phyloP scores from a whole-genome alignment of 2,113 vertebrate species.

The Prolemur simus region DNA sequence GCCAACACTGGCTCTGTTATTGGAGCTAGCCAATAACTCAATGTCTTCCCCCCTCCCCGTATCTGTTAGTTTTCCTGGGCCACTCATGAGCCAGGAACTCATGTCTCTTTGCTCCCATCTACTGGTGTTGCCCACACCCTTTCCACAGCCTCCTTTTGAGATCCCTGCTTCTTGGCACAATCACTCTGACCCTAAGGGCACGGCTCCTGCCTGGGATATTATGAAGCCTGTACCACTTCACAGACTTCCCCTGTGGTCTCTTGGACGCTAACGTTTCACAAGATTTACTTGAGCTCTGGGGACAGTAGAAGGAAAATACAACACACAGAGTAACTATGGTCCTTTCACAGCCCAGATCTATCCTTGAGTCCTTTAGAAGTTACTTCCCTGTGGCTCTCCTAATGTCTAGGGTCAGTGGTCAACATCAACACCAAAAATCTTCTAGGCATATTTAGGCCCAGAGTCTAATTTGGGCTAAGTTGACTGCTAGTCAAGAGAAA shows the following conservation, averaged over 20 bases:
- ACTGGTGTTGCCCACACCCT: neutral
- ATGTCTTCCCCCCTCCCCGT: neutral
- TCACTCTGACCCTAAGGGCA: neutral
- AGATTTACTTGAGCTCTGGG: neutral
- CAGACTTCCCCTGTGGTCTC: too few species aligned
- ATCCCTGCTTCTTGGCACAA: neutral
- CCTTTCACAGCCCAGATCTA: neutral
- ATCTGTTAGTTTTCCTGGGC: neutral
- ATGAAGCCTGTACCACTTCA: neutral
- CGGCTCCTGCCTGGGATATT: fast-evolving
- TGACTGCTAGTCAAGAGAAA: neutral
- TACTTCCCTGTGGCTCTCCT: neutral
- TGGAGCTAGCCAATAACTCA: neutral
- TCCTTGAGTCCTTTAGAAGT: neutral
- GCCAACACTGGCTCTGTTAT: neutral
- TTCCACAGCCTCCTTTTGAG: neutral
- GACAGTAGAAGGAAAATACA: neutral
- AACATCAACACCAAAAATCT: neutral
- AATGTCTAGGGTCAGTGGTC: neutral
- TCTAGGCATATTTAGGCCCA: neutral
- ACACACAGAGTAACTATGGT: neutral
- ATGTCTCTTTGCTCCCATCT: neutral
- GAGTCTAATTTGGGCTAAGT: neutral
- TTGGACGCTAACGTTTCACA: neutral
- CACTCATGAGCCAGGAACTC: neutral